phyloP scores from a whole-genome alignment of 2,797 vertebrate genomes.

The Phoeniculus purpureus region DNA sequence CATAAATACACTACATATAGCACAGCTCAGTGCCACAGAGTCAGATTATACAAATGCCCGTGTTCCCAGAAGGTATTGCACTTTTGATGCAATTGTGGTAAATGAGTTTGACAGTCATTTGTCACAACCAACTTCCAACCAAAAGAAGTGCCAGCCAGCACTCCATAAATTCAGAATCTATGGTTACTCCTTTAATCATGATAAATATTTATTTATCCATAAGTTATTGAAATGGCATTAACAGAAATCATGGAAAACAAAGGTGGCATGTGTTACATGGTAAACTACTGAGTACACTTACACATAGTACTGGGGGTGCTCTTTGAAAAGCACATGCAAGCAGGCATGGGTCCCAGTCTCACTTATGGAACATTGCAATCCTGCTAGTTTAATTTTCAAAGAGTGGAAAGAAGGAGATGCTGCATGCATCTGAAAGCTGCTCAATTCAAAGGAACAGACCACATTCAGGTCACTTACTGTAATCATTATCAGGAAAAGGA shows the following conservation, averaged over 20 bases:
- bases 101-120: constrained; percentile 77
- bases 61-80: constrained; percentile 74
- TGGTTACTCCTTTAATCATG: constrained; percentile 34
- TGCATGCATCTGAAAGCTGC: constrained; percentile 23
- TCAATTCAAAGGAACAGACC: constrained; percentile 62
- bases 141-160: constrained; percentile 68
- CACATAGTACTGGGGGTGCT: neutral
- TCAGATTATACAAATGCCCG: constrained; percentile 79
- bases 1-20: constrained; percentile 81
- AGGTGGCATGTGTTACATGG: constrained; percentile 6
- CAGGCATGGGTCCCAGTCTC: neutral
- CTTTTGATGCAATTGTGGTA: constrained; percentile 72
- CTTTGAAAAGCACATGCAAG: constrained; percentile 12
- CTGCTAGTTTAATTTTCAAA: neutral
- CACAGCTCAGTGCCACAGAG: constrained; percentile 76
- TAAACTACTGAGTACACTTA: neutral
- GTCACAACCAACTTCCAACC: constrained; percentile 71
- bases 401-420: neutral
- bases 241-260: constrained; percentile 47
- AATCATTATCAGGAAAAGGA: constrained; percentile 72
- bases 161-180: constrained; percentile 69
- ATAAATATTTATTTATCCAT: constrained; percentile 49
- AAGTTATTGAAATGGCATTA: constrained; percentile 60
- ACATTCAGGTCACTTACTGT: constrained; percentile 70
- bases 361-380: neutral